Evolutionary conservation across 2,113 vertebrate genomes (phyloP).

Genomic region (Tichodroma muraria): DNA sequence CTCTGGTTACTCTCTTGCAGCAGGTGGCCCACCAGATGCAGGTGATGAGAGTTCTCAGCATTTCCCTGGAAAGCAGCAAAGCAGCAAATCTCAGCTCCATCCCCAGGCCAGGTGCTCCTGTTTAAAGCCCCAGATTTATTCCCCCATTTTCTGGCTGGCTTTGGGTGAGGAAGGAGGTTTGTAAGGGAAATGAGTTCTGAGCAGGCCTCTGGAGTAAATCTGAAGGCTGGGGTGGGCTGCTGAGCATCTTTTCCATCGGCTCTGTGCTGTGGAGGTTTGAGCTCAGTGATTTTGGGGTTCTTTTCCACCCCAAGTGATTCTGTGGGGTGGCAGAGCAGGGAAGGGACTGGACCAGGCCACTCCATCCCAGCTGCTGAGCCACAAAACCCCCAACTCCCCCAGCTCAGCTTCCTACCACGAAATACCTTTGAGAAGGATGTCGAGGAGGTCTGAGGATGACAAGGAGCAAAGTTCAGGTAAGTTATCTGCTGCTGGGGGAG

Average conservation of each 20-base stretch:
- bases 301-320: fast-evolving
- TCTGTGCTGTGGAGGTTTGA: background rate
- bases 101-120: background rate
- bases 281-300: background rate
- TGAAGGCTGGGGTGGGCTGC: background rate
- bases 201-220: background rate
- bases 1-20: background rate
- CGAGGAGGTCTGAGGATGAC: background rate
- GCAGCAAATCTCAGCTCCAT: background rate
- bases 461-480: background rate
- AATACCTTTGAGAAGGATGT: background rate
- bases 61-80: conserved; percentile 18
- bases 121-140: fast-evolving
- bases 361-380: too few species aligned
- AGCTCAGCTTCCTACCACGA: background rate
- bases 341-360: background rate
- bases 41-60: background rate
- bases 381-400: too few species aligned
- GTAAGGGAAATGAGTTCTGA: background rate
- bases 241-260: background rate
- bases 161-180: background rate
- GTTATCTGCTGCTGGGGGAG: background rate
- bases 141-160: background rate
- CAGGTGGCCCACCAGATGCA: fast-evolving
- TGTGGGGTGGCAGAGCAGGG: background rate